Base-by-base conservation (phyloP, 2,797 vertebrate species). In the Lepidocolaptes lacrymiger region DNA sequence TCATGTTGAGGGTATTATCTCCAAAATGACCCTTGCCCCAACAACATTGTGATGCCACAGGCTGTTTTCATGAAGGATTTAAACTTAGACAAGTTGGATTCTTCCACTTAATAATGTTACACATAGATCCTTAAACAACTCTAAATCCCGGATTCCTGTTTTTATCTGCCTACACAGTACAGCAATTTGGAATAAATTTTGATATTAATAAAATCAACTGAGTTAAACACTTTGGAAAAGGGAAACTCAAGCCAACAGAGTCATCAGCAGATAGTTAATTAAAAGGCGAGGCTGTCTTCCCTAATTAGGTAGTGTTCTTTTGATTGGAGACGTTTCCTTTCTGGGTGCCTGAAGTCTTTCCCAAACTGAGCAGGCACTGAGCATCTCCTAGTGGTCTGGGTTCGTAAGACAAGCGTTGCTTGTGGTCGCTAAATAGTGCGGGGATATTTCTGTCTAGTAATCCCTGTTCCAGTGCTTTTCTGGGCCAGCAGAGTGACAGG, bases 401-500 rank as follows among this genome's bases (percentile, higher is more conserved):
- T 55, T 41, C 1, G 55, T 21, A 81, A 62, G n/a, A 22, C 88
- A 86, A 22, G 55, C 4, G 26, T 14, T 68, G 14, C 6, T 27
- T 23, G 54, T 0, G 1, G 28, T 5, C 19, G 21, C 61, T 59
- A 1, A 44, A 55, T 22, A 56, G 23, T 1, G 0, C 0, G 0
- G 46, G 0, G 9, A 1, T 17, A 34, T 72, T 83, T 61, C 34
- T 51, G 27, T 11, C 36, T 26, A 26, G 24, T 18, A 34, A 75
- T 74, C 41, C 71, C 56, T 8, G 2, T 34, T 30, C 41, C 8
- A 56, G n/a, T 10, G 59, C 26, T 88, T 66, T 79, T 59, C 63
- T 68, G 34, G 30, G 55, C 32, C 44, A 41, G 28, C 7, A 49
- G 39, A 80, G n/a, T 52, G 23, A 12, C 26, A 39, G 23, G 7